Conservation (phyloP, 2,113 vertebrate genomes). For the Myotis brandtii region DNA sequence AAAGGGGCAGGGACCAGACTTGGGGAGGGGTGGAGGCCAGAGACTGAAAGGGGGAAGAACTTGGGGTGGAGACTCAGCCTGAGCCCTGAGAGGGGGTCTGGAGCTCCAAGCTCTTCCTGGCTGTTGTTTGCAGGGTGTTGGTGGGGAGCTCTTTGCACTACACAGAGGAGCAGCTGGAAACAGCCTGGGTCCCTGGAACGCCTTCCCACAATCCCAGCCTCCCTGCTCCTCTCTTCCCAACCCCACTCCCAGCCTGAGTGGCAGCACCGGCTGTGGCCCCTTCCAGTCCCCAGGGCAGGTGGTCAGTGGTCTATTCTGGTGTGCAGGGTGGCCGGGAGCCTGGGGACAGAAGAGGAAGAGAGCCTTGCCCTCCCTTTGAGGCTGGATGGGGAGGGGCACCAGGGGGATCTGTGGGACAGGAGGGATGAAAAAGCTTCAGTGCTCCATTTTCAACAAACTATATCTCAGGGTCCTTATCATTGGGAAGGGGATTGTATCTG, state of each 20-base stretch:
- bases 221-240: background rate
- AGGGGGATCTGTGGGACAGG: background rate
- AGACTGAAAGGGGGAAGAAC: background rate
- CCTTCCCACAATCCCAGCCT: background rate
- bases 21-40: no score
- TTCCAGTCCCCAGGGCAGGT: constrained; percentile 2
- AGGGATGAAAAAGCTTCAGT: background rate
- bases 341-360: background rate
- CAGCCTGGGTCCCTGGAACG: background rate
- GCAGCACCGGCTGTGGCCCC: constrained; percentile 58
- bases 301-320: constrained; percentile 65
- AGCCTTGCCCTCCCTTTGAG: background rate
- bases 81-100: background rate
- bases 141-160: background rate
- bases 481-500: background rate
- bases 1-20: background rate
- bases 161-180: background rate
- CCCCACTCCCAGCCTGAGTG: constrained; percentile 47
- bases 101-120: background rate
- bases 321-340: background rate
- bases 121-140: background rate
- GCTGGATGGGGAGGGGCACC: background rate
- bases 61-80: background rate
- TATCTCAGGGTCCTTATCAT: background rate
- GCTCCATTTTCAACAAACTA: background rate